These are phyloP conservation scores for Stratiolaelaps scimitus DNA, from an alignment of 1,140 invertebrate genomes.

Conservation along the genomic window DNA sequence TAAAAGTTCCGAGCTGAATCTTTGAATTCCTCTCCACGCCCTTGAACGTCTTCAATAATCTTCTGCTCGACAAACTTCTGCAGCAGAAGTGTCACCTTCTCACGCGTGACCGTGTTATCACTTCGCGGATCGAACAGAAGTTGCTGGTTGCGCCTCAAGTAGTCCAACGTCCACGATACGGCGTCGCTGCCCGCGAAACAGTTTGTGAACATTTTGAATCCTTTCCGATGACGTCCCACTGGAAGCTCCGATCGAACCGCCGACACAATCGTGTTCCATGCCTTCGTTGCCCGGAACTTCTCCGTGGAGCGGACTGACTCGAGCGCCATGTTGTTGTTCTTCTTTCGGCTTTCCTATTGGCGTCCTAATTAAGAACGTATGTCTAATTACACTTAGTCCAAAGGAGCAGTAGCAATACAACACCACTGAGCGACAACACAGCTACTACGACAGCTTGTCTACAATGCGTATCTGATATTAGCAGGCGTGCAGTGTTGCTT, in stretches of 20 bases:
- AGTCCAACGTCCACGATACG: slow-evolving; percentile 13
- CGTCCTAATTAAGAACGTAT: no score
- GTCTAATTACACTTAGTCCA: no score
- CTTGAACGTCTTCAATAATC: slow-evolving; percentile 11
- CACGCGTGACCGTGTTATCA: neutral
- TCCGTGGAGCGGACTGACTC: neutral
- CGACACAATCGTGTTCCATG: slow-evolving; percentile 17
- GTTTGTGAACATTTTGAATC: neutral
- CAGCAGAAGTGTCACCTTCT: slow-evolving; percentile 12
- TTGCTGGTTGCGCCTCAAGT: neutral
- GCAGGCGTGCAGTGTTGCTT: no score
- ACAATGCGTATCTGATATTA: no score
- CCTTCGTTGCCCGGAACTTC: slow-evolving; percentile 4
- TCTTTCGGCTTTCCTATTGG: no score
- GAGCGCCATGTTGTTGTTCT: no score
- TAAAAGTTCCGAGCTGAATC: neutral
- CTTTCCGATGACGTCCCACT: neutral
- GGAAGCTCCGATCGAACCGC: neutral
- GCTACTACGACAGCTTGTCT: no score
- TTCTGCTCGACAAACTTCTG: slow-evolving; percentile 25
- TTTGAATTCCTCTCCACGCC: slow-evolving; percentile 11
- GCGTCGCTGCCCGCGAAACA: slow-evolving; percentile 15
- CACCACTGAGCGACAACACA: no score
- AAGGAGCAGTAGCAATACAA: no score
- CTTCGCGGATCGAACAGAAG: neutral